Evolutionary conservation across 2,888 invertebrate species (phyloP), one percentile per base, ranked within the genome.

Genomic region (Tenthredo livida): DNA sequence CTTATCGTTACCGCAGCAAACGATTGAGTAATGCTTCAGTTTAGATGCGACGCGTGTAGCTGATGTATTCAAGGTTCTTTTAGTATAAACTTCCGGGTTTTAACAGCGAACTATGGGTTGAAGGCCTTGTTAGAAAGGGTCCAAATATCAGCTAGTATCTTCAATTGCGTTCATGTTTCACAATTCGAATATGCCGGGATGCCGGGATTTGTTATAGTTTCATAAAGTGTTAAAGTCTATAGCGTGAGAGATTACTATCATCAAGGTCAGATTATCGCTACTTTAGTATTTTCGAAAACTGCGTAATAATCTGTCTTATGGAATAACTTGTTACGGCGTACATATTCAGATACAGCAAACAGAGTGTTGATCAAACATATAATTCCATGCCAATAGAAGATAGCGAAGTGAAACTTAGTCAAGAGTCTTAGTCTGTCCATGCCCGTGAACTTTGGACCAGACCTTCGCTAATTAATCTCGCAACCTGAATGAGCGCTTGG

Each of bases 1-100:
- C 80, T 80, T 80, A 80, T 80, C 80, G n/a, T 25, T 50, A n/a
- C 61, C 58, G 58, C 47, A 40, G 37, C n/a, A 61, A 80, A 61
- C 40, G 58, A 61, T 40, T 37, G n/a, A 21, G 29, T 61, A 77
- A 77, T 77, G 29, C 7, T 37, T 43, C 21, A n/a, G 37, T 37
- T 61, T 40, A n/a, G 80, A 80, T 80, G 61, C 58, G 58, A 61
- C 37, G 61, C 80, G 25, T 61, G 80, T 58, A 25, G n/a, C 25
- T n/a, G 12, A 29, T 61, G 21, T 40, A 61, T 61, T 40, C 80
- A 80, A 80, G 80, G 80, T 21, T 40, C 37, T 61, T 37, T 21
- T 10, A 61, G 25, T 12, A 21, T 21, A 40, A 61, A 25, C 40
- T 80, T 80, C 80, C 80, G 80, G 80, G 61, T 80, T 58, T 80